Base-by-base conservation (phyloP, 2,797 vertebrate species). In the Enteromius argenteus region DNA sequence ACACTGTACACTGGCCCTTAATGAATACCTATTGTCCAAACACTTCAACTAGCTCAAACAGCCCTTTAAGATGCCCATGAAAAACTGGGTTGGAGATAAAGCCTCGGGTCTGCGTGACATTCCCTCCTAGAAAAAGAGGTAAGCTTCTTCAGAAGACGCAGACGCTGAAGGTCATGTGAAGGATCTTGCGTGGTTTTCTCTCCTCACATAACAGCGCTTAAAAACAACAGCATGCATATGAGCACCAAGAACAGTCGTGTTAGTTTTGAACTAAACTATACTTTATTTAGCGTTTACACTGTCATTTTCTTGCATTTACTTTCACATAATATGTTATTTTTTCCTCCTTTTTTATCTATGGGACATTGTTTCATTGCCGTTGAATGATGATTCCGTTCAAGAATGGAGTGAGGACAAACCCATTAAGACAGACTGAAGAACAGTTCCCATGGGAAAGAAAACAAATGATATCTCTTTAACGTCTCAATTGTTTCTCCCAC, bases 1-100 rank as follows among this genome's bases (percentile, higher is more conserved):
- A 84, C 83, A 89, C 85, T 85, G 82, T 84, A 89, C 84, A 86
- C 78, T 86, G 44, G 72, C 30, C 64, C 80, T 85, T 88, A 88
- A 89, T 90, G 84, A 89, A 89, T 85, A 88, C 83, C 83, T 87
- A 86, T 87, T 89, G 83, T 90, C 85, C 86, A 88, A 87, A 82
- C 39, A 85, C 81, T 77, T 60, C 76, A 87, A 67, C 75, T 67
- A 74, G 73, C 27, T 58, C 84, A 86, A 88, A 84, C 77, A 85
- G 73, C 67, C 56, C 76, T 85, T 85, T 85, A 87, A 88, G 86
- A 87, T 84, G 86, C 76, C 86, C 80, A 86, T 88, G 86, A 88
- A 89, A 88, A 82, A 79, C 78, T 82, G 79, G 27, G 72, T 58
- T 85, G 56, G 53, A 86, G 86, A 88, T 85, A 85, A 89, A 86